Percentiles rank a stretch among this genome's conserved stretches.
Evolutionary conservation across 2,797 vertebrate species (phyloP).

Genomic region (Protonibea diacanthus): DNA sequence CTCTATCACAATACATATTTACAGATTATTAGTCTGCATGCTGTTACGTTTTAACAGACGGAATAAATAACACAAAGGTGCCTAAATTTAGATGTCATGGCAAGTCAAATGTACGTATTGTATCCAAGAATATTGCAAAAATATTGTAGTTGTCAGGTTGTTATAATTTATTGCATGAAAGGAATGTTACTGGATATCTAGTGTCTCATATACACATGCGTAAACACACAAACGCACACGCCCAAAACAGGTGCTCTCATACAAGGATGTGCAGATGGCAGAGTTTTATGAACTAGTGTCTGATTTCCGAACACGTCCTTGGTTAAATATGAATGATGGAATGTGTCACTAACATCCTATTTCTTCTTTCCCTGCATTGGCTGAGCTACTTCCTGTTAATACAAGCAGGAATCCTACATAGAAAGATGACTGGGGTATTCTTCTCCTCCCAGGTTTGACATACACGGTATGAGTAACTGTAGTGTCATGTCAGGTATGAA

Average conservation of each 20-base stretch:
- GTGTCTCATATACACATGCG: background rate
- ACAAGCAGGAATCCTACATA: conserved; percentile 7
- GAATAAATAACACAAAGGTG: background rate
- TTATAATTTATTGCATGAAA: conserved; percentile 2
- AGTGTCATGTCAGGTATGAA: too few species aligned
- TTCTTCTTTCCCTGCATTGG: background rate
- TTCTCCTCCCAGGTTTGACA: background rate
- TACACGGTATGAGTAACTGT: background rate
- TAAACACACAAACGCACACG: conserved; percentile 1
- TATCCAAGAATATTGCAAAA: background rate
- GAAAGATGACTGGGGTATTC: background rate
- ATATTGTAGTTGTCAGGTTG: background rate
- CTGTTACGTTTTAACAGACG: background rate
- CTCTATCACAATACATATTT: background rate
- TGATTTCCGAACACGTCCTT: conserved; percentile 41
- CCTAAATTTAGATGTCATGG: background rate
- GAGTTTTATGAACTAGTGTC: conserved; percentile 9
- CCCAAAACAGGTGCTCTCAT: conserved; percentile 46
- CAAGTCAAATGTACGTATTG: background rate
- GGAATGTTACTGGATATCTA: conserved; percentile 22
- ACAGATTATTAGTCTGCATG: background rate
- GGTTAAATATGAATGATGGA: conserved; percentile 22
- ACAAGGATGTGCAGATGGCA: conserved; percentile 5
- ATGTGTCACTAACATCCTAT: background rate
- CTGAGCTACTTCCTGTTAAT: conserved; percentile 10